Percentiles rank a stretch among this genome's conserved stretches.
Evolutionary conservation across 1,140 invertebrate genomes (phyloP).

Genomic region (Drosophila mayri): DNA sequence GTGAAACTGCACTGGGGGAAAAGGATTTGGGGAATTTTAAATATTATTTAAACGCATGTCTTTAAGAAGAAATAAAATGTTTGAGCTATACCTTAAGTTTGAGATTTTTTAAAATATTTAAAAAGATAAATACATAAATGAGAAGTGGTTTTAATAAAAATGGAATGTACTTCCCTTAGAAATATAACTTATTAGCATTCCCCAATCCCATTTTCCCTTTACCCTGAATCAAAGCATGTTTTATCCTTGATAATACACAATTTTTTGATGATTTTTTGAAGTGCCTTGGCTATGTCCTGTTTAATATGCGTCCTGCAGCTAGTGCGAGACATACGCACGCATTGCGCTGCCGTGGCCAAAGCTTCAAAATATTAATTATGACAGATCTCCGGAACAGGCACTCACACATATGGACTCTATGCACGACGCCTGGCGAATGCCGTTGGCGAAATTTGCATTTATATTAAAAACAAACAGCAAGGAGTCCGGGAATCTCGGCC

Average conservation of each 20-base stretch:
- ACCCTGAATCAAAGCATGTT: too few relatives aligned
- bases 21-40: background rate
- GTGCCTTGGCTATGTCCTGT: slow-evolving; percentile 30
- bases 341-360: slow-evolving; percentile 61
- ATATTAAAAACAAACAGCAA: slow-evolving; percentile 81
- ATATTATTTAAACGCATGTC: background rate
- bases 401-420: slow-evolving; percentile 34
- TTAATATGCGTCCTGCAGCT: slow-evolving; percentile 71
- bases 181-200: too few relatives aligned
- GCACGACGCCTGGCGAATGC: slow-evolving; percentile 45
- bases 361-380: slow-evolving; percentile 81
- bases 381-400: slow-evolving; percentile 53
- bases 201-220: background rate
- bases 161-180: background rate
- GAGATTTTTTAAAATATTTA: too few relatives aligned
- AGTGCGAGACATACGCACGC: slow-evolving; percentile 47
- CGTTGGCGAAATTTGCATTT: slow-evolving; percentile 80
- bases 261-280: background rate
- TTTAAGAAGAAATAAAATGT: background rate
- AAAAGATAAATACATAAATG: too few relatives aligned
- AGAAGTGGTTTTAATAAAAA: background rate
- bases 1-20: slow-evolving; percentile 3
- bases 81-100: background rate
- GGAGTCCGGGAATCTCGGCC: slow-evolving; percentile 50
- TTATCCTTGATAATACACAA: background rate